Evolutionary conservation across 2,888 invertebrate genomes (phyloP), one percentile per base, ranked within the genome.

Genomic region (Acholoe squamosa): DNA sequence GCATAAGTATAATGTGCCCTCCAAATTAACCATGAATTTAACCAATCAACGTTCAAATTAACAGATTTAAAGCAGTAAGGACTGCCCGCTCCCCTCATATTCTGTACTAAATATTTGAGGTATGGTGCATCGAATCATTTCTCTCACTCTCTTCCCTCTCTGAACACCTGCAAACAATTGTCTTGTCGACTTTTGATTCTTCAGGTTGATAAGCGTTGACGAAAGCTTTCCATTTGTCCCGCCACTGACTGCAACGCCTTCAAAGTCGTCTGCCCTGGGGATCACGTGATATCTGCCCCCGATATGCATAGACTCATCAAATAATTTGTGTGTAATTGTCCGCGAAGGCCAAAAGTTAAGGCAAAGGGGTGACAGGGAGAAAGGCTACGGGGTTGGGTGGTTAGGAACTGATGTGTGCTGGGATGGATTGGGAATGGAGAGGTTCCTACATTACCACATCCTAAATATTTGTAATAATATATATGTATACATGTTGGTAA

Each of bases 151-250:
- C 61, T 22, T 22, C 61, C 19, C 61, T 22, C 19, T 10, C 61
- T 3, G 31, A 22, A 28, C 71, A 71, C 71, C 71, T 71, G 71
- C 71, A 71, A 28, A 28, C 71, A 71, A 71, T 71, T 71, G 71
- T 71, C 71, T 14, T 71, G 71, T 71, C 71, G 31, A 25, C n/a
- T 14, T n/a, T 22, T 71, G 71, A 71, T 71, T 71, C 71, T 71
- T 25, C 19, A 3, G 28, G 28, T 5, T 7, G 71, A 71, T 71
- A 71, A 71, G 71, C 71, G 71, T 1, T 71, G 28, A 14, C 61
- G 61, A 61, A 3, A n/a, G 19, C 61, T 14, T n/a, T 61, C 61
- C 61, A n/a, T n/a, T 61, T 61, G 61, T n/a, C 61, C 61, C 61
- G 19, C n/a, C n/a, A 61, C 19, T 3, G 61, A 14, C 10, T 10